Conservation (phyloP, 2,888 invertebrate genomes). For the Drosophila conformis region DNA sequence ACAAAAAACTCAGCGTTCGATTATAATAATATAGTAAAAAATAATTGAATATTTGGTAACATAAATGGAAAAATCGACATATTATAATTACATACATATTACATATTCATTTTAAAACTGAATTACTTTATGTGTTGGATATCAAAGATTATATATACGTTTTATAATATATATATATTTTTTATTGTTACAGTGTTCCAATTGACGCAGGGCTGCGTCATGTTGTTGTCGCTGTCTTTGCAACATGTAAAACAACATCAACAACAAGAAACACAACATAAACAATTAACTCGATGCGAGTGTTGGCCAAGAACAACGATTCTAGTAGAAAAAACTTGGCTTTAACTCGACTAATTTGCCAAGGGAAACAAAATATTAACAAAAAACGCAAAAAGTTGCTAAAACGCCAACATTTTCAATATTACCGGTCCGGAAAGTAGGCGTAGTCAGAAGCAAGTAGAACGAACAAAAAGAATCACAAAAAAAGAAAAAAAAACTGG, state of each 20-base stretch:
- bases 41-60: no score
- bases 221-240: constrained; percentile 61
- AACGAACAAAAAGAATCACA: constrained; percentile 35
- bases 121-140: neutral
- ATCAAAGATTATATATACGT: neutral
- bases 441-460: constrained; percentile 38
- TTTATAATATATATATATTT: neutral
- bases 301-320: constrained; percentile 43
- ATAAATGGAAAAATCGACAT: neutral
- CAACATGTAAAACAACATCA: constrained; percentile 54
- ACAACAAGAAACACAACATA: constrained; percentile 42
- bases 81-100: no score
- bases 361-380: constrained; percentile 24
- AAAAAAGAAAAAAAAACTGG: constrained; percentile 9
- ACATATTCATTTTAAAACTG: no score
- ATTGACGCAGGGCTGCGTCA: constrained; percentile 61
- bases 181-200: constrained; percentile 32
- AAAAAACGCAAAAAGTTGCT: neutral
- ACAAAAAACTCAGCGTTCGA: neutral
- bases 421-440: constrained; percentile 22
- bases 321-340: constrained; percentile 35
- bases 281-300: constrained; percentile 32
- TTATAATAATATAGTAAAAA: neutral
- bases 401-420: constrained; percentile 30
- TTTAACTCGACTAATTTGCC: constrained; percentile 38